Base-by-base conservation (phyloP, 2,797 vertebrate genomes). In the Urosaurus nigricauda region DNA sequence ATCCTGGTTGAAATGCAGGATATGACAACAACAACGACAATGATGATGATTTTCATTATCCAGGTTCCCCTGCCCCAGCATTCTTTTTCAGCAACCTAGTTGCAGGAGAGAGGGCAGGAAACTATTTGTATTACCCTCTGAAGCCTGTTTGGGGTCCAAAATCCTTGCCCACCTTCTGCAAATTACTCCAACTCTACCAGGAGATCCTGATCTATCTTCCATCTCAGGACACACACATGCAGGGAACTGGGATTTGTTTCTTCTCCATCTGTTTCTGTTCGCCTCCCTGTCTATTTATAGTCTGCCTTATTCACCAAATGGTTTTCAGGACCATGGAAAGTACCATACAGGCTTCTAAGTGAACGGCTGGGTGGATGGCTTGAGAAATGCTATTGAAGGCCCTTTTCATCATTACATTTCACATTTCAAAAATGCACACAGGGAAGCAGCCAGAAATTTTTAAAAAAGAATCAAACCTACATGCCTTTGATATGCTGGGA, bases 291-390 rank as follows among this genome's bases (percentile, higher is more conserved):
- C 29, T 60, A 47, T 43, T n/a, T 74, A 71, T 82, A 43, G 19
- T 74, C 29, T 82, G 9, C 3, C 19, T 60, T 47, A 12, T n/a
- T 63, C 51, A 26, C 40, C 29, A 51, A 26, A 51, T 40, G n/a
- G 53, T 16, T 82, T 87, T 82, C 79, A 87, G 86, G 51, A 87
- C 53, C 56, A 63, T 87, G 70, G 86, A 87, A 87, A 87, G 79
- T 9, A 56, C 51, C 70, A 24, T 43, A 13, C 24, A 53, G 5
- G 19, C 9, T 47, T 51, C 14, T 26, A 43, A 74, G 56, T 4
- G 35, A 82, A 60, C 0, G 32, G 63, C 14, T 71, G n/a, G 73
- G 21, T 43, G 74, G 74, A 37, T 43, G 37, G 24, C 12, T 24
- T 43, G 43, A 29, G 43, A 43, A 13, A 77, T 26, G 51, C 35